These are phyloP conservation scores for Chymomyza caudatula DNA, from an alignment of 2,888 invertebrate species.

Conservation along the genomic window DNA sequence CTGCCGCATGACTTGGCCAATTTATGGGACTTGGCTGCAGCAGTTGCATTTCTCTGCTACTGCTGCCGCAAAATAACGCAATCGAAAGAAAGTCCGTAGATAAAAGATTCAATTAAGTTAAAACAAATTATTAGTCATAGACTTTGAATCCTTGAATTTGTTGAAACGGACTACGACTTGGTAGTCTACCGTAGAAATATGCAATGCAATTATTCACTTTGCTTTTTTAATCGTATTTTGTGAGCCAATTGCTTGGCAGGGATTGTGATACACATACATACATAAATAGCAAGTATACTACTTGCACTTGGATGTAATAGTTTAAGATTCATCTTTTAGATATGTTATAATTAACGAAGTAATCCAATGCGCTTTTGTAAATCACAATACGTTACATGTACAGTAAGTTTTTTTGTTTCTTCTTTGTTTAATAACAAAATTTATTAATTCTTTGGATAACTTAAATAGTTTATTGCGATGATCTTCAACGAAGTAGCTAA, in stretches of 20 bases:
- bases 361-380: too few relatives aligned
- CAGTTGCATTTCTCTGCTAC: background rate
- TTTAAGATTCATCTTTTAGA: too few relatives aligned
- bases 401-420: too few relatives aligned
- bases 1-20: slow-evolving; percentile 37
- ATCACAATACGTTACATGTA: too few relatives aligned
- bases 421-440: too few relatives aligned
- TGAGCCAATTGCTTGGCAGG: background rate
- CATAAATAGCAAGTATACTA: too few relatives aligned
- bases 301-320: too few relatives aligned
- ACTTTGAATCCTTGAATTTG: background rate
- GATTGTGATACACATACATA: too few relatives aligned
- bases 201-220: background rate
- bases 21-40: slow-evolving; percentile 33
- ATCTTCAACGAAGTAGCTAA: too few relatives aligned
- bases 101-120: slow-evolving; percentile 60
- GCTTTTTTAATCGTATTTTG: background rate
- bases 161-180: background rate
- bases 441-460: too few relatives aligned
- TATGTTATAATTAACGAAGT: too few relatives aligned
- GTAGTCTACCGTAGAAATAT: background rate
- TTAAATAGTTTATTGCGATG: too few relatives aligned
- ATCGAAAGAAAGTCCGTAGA: slow-evolving; percentile 35
- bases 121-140: slow-evolving; percentile 31
- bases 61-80: background rate